Percentiles rank a stretch among this genome's conserved stretches.
These are phyloP conservation scores for Drosophila repleta DNA, from an alignment of 1,140 invertebrate genomes.

Conservation along the genomic window DNA sequence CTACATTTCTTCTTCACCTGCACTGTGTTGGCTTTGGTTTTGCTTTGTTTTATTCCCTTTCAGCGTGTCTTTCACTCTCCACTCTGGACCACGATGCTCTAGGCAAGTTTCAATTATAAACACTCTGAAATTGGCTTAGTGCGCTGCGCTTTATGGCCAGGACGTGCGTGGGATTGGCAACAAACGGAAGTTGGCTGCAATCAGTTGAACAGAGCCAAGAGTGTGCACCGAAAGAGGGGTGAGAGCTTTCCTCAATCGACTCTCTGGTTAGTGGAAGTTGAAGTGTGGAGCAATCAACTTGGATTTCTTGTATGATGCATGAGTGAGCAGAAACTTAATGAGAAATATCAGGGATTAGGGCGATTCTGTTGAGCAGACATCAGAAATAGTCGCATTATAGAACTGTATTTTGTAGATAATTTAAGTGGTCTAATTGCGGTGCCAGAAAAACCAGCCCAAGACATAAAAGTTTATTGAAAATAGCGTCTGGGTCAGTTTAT, in stretches of 20 bases:
- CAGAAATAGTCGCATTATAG: too few relatives aligned
- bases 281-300: constrained; percentile 32
- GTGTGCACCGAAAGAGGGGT: neutral
- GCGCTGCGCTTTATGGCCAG: constrained; percentile 48
- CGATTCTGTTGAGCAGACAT: neutral
- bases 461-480: too few relatives aligned
- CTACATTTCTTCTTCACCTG: constrained; percentile 12
- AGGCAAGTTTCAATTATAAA: constrained; percentile 65
- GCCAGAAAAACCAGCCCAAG: too few relatives aligned
- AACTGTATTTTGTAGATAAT: too few relatives aligned
- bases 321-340: constrained; percentile 21
- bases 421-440: too few relatives aligned
- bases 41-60: constrained; percentile 1
- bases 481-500: constrained; percentile 10
- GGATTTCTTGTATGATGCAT: constrained; percentile 5
- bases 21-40: constrained; percentile 7
- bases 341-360: neutral
- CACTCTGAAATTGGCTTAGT: constrained; percentile 64
- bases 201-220: neutral
- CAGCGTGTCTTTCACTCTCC: neutral
- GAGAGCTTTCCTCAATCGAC: neutral
- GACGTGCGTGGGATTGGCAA: constrained; percentile 57
- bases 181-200: constrained; percentile 48
- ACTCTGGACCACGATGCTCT: constrained; percentile 7
- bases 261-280: neutral